Base-by-base conservation (phyloP, 2,797 vertebrate genomes). In the Chaenodraco wilsoni region DNA sequence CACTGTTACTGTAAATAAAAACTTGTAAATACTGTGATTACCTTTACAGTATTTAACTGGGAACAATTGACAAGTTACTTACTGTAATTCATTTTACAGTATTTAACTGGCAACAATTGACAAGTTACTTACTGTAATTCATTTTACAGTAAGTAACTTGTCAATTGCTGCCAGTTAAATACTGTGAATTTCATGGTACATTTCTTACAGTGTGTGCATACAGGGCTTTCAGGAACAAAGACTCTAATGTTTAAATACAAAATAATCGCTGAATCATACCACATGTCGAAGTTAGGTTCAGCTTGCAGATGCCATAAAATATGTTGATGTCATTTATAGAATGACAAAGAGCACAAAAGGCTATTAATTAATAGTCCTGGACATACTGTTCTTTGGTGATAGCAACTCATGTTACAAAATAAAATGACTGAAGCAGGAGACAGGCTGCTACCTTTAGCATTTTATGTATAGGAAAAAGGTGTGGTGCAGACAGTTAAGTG, bases 401-500 rank as follows among this genome's bases (percentile, higher is more conserved):
- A 27, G 44, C 55, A 71, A 64, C 16, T 48, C 0, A 0, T 44
- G 52, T 74, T 67, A 40, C 16, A 65, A 72, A 76, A 82, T 62
- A 21, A 71, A 56, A 72, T 7, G 51, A 76, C 15, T 43, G 27
- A 76, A 55, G 65, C 50, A 64, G 71, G 57, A 27, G 44, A 46
- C 68, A 16, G 15, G 16, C 27, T 44, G 69, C 60, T 71, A 9
- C 21, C 61, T 79, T 72, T 64, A 13, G n/a, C 37, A 73, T 65
- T 77, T 49, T 40, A 65, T 66, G 76, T 52, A 58, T 21, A 58
- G 54, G 50, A 75, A 65, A 33, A 68, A 67, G 58, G 31, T 84
- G 49, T 1, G 0, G 64, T 66, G 27, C 27, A 27, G 27, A 33
- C 45, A 60, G 48, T 19, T 48, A n/a, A 49, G 51, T 51, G 31